Evolutionary conservation across 2,113 vertebrate genomes (phyloP), one percentile per base, ranked within the genome.

Genomic region (Lamprologus sp.): DNA sequence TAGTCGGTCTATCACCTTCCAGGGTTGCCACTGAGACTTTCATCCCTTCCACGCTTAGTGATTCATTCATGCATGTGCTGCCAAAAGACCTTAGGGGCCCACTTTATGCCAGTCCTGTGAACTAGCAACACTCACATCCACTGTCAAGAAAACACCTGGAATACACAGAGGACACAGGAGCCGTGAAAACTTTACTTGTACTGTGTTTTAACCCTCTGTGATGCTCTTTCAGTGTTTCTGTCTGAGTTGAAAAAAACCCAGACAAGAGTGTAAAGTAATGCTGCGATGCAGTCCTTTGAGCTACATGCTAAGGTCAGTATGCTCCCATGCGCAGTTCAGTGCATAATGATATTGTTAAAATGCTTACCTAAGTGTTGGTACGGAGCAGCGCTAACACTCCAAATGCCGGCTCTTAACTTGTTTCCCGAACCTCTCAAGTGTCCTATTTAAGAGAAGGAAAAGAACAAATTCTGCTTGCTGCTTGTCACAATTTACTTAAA

Each of bases 51-150:
- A 17, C 1, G 63, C 58, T 84, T 19, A 87, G 68, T 88, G 85
- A 90, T 85, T 91, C 87, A 91, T 79, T 87, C 84, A 88, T 86
- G 84, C 77, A 88, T 82, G 31, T 70, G 56, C 79, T 87, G 90
- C 89, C 88, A 91, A 60, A 84, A 70, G 70, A 87, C 92, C 90
- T 84, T 3, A 2, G 84, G 77, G 90, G 82, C 55, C 40, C 7
- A 73, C 82, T 88, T 49, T 3, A 49, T 83, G 85, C 80, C 77
- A 65, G 26, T 47, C 47, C 47, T 84, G 73, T 86, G 51, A 93
- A 88, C 84, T 47, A 45, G 6, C 70, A 83, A 31, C 75, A 5
- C 75, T 84, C 81, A 56, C 87, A 84, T 73, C 79, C 63, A 12
- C 87, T 88, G 86, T 87, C 84, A 81, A 54, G 82, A 21, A 84